Percentiles rank a stretch among this genome's conserved stretches.
phyloP scores from a whole-genome alignment of 2,888 invertebrate species.

The Oxycera nigricornis region DNA sequence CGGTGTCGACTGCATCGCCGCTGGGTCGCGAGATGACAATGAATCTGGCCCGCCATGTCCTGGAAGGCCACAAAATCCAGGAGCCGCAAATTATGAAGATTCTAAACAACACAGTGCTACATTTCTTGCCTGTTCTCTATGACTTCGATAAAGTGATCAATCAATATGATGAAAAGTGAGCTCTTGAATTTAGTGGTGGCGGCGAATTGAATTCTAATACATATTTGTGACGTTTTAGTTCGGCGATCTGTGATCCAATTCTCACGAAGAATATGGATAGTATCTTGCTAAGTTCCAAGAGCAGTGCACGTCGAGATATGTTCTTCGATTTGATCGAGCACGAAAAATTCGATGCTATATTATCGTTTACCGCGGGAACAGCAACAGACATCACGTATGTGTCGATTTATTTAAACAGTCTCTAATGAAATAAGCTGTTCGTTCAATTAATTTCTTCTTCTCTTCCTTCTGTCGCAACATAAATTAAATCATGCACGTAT shows the following conservation, averaged over 20 bases:
- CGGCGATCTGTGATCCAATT: slow-evolving; percentile 58
- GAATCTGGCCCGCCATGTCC: slow-evolving; percentile 82
- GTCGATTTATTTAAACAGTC: background rate
- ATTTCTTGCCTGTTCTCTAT: slow-evolving; percentile 73
- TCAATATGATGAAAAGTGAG: slow-evolving; percentile 57
- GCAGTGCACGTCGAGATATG: slow-evolving; percentile 56
- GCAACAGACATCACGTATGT: slow-evolving; percentile 69
- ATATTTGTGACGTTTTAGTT: slow-evolving; percentile 48
- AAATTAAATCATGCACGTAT: too few species aligned
- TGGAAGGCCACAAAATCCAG: slow-evolving; percentile 73
- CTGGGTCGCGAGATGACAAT: slow-evolving; percentile 83
- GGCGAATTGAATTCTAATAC: background rate
- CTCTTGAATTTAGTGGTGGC: slow-evolving; percentile 10
- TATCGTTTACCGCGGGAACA: slow-evolving; percentile 76
- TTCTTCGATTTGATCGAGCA: slow-evolving; percentile 71
- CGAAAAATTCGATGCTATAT: slow-evolving; percentile 74
- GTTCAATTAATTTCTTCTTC: too few species aligned
- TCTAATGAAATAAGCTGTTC: too few species aligned
- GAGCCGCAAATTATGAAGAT: slow-evolving; percentile 72
- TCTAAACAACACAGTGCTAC: slow-evolving; percentile 75
- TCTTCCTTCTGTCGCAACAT: too few species aligned
- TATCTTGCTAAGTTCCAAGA: slow-evolving; percentile 64
- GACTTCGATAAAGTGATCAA: slow-evolving; percentile 53
- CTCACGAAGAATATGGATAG: slow-evolving; percentile 70
- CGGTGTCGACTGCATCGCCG: slow-evolving; percentile 81